Evolutionary conservation across 2,888 invertebrate species (phyloP), one percentile per base, ranked within the genome.

Genomic region (Trimorus sp.): DNA sequence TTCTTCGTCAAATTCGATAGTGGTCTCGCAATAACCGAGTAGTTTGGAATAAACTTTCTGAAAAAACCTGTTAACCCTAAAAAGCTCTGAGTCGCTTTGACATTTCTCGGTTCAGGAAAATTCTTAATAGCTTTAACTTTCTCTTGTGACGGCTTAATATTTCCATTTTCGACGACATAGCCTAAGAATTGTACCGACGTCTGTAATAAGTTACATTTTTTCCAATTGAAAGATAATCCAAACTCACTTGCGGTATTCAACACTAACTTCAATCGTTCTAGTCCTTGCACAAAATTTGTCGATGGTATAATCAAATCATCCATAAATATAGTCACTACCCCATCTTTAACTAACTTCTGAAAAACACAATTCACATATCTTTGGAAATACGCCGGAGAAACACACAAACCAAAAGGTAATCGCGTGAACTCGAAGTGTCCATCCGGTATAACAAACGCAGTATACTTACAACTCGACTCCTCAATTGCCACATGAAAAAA

Each of bases 161-260:
- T 45, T n/a, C 60, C 60, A 12, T 60, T 16, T 7, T 15, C 15
- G 14, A 60, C 26, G 11, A 60, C 26, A 38, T 60, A 60, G 0
- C 60, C 45, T 26, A 60, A 26, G 11, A 38, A 60, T 6, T 38
- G 4, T 14, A 42, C 45, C 4, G 5, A 14, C 6, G n/a, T 1
- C 8, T 26, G 45, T n/a, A 60, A 45, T 11, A 60, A 60, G 12
- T n/a, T n/a, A 54, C 84, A 86, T 68, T 86, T 86, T 42, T 76
- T 45, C 79, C 79, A 85, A 59, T 84, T 86, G 8, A 86, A 82
- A n/a, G 26, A 26, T 6, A 86, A 45, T 1, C 85, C 84, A 15
- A 63, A 53, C 26, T 70, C 54, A 54, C 82, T 78, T 6, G 84
- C 85, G 6, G 65, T 60, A 8, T 68, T 36, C 38, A 85, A 79